These are phyloP conservation scores for Pseudopodoces humilis DNA, from an alignment of 2,113 vertebrate species.

Conservation along the genomic window DNA sequence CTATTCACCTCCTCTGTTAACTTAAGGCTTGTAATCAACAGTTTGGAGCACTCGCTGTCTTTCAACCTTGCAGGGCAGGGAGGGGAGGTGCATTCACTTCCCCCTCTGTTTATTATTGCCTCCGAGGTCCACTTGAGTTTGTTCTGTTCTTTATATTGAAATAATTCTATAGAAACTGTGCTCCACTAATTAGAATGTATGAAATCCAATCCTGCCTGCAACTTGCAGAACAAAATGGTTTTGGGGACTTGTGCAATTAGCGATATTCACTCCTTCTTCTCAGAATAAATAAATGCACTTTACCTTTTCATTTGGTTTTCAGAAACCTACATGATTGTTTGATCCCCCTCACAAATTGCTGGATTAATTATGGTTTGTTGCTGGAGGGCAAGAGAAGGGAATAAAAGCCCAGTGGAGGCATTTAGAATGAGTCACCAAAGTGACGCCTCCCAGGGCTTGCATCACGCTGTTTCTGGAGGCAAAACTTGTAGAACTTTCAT, in stretches of 20 bases:
- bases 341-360: not conserved
- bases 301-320: conserved; percentile 42
- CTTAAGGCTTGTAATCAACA: conserved; percentile 13
- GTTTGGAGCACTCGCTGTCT: not conserved
- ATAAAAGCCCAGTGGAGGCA: conserved; percentile 41
- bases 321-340: not conserved
- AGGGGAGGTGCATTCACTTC: not conserved
- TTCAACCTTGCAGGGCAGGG: not conserved
- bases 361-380: conserved; percentile 30
- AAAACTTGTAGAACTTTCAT: conserved; percentile 9
- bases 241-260: not conserved
- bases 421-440: conserved; percentile 20
- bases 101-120: conserved; percentile 3
- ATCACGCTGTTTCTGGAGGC: conserved; percentile 25
- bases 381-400: conserved; percentile 20
- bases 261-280: not conserved
- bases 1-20: conserved; percentile 20
- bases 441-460: not conserved
- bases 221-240: not conserved
- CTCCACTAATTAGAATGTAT: conserved; percentile 18
- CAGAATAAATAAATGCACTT: not conserved
- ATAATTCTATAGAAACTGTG: not conserved
- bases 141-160: conserved; percentile 23
- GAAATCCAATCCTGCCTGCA: conserved; percentile 8
- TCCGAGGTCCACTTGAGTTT: not conserved